Percentiles rank a stretch among this genome's conserved stretches.
phyloP scores from a whole-genome alignment of 2,888 invertebrate species.

The Lithodes maja region DNA sequence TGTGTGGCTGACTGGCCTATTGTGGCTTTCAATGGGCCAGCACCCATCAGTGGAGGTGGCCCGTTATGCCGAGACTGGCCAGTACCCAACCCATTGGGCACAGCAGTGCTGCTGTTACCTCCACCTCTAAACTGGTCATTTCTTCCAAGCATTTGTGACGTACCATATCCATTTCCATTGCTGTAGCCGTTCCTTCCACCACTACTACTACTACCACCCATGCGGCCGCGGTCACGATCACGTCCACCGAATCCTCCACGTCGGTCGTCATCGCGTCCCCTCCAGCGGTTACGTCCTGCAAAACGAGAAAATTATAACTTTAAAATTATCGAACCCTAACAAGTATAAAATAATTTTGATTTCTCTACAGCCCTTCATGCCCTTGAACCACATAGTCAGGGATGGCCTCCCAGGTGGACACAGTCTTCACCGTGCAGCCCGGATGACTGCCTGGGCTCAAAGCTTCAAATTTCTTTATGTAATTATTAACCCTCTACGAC shows the following conservation, averaged over 20 bases:
- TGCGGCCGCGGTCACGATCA: conserved; percentile 56
- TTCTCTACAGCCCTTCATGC: no score
- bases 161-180: conserved; percentile 67
- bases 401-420: no score
- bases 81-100: conserved; percentile 61
- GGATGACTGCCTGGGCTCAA: no score
- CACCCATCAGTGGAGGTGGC: conserved; percentile 64
- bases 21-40: conserved; percentile 54
- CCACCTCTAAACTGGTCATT: conserved; percentile 65
- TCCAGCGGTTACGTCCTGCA: conserved; percentile 63
- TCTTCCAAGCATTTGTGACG: conserved; percentile 65
- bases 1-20: conserved; percentile 55
- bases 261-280: conserved; percentile 65
- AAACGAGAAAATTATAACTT: neutral
- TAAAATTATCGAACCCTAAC: neutral
- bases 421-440: no score
- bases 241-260: conserved; percentile 63
- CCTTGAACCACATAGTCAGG: no score
- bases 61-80: conserved; percentile 49
- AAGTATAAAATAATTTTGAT: neutral
- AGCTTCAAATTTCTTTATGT: no score
- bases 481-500: no score
- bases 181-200: conserved; percentile 63
- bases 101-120: conserved; percentile 60
- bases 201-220: conserved; percentile 54